Percentiles rank a stretch among this genome's conserved stretches.
Conservation (phyloP, 2,113 vertebrate species). For the Cichladusa arquata region DNA sequence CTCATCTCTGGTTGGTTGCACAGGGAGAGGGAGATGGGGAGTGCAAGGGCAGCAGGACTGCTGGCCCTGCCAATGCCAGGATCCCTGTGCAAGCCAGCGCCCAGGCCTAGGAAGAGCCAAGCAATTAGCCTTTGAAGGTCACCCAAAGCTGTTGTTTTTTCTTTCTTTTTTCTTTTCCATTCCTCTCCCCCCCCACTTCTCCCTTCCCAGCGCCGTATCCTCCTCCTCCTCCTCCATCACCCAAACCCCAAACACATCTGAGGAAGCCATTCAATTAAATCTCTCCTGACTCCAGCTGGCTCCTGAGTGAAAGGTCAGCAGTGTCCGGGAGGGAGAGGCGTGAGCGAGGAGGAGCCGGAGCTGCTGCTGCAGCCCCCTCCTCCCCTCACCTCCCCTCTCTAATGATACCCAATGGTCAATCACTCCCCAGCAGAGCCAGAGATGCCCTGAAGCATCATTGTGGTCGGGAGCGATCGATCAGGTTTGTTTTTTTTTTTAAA, state of each 20-base stretch:
- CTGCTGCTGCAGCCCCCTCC: not conserved
- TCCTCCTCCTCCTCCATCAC: constrained; percentile 71
- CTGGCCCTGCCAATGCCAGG: constrained; percentile 56
- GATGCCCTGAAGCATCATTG: constrained; percentile 88
- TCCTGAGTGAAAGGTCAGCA: constrained; percentile 95
- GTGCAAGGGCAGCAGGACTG: constrained; percentile 33
- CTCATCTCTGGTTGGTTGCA: no score
- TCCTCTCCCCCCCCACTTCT: not conserved
- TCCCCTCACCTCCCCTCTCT: constrained; percentile 65
- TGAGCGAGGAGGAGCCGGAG: constrained; percentile 33
- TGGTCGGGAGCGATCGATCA: constrained; percentile 87
- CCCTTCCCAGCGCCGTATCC: constrained; percentile 6
- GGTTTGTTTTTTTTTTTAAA: not conserved
- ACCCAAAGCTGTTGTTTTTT: constrained; percentile 56
- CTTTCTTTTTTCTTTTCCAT: not conserved
- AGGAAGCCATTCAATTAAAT: constrained; percentile 96
- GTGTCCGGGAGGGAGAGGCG: constrained; percentile 83
- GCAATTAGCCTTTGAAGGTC: constrained; percentile 94
- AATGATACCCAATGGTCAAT: constrained; percentile 95
- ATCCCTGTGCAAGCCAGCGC: constrained; percentile 61
- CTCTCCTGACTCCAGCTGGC: constrained; percentile 90
- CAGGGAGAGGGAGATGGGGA: not conserved
- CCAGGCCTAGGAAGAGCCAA: constrained; percentile 78
- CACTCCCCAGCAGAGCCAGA: constrained; percentile 87
- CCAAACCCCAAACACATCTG: constrained; percentile 88